These are phyloP conservation scores for Ditula angustiorana DNA, from an alignment of 2,888 invertebrate genomes.

Conservation along the genomic window DNA sequence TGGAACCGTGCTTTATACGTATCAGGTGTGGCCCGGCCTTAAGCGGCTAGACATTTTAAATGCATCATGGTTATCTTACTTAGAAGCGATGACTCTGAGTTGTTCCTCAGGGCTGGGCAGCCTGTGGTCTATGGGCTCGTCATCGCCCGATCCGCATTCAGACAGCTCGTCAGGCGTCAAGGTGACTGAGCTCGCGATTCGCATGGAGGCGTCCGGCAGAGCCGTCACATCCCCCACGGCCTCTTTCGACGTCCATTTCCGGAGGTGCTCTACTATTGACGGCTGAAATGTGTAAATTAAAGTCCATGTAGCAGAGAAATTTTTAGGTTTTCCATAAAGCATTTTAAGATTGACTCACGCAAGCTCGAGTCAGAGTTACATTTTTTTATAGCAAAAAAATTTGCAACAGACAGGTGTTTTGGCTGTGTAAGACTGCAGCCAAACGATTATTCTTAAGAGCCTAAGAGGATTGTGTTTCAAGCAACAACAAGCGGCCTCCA, in stretches of 20 bases:
- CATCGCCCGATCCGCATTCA: constrained; percentile 86
- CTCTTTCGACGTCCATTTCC: constrained; percentile 94
- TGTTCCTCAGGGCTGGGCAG: constrained; percentile 95
- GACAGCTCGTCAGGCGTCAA: constrained; percentile 82
- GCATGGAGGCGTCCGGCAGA: constrained; percentile 90
- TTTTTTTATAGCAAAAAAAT: no score
- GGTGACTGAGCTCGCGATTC: constrained; percentile 86
- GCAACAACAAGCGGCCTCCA: no score
- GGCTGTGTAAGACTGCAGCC: no score
- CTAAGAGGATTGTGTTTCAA: no score
- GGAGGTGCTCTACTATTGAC: constrained; percentile 91
- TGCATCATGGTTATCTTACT: constrained; percentile 81
- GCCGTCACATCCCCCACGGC: constrained; percentile 93
- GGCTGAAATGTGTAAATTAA: constrained; percentile 84
- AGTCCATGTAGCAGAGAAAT: no score
- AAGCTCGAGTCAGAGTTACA: no score
- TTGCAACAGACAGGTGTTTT: no score
- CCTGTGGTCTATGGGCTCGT: constrained; percentile 92
- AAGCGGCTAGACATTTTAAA: not conserved
- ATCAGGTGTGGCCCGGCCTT: no score
- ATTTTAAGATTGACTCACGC: no score
- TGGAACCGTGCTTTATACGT: no score
- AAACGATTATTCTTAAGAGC: no score
- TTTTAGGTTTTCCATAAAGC: no score
- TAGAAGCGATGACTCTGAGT: constrained; percentile 92